A percentile compares a stretch with the other conserved stretches of the same genome.
phyloP scores from a whole-genome alignment of 2,113 vertebrate genomes.

The Platysternon megacephalum region DNA sequence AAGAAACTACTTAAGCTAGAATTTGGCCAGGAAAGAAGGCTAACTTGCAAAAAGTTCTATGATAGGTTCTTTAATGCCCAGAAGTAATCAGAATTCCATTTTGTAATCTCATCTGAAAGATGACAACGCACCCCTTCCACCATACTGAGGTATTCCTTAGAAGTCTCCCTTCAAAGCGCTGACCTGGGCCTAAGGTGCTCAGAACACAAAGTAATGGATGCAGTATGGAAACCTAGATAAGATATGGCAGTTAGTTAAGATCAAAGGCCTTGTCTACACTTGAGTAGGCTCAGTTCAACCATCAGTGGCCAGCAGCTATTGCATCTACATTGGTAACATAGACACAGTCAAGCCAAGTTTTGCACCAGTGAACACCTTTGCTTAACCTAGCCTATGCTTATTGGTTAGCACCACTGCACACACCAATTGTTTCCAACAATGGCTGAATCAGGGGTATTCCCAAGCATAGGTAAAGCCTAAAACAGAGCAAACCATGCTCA shows the following conservation, averaged over 20 bases:
- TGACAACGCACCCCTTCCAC: neutral
- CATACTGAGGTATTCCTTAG: neutral
- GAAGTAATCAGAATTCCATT: neutral
- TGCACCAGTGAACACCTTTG: neutral
- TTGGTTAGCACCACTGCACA: neutral
- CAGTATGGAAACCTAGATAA: neutral
- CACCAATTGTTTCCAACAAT: accelerated
- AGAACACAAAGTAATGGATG: neutral
- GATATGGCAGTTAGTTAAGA: neutral
- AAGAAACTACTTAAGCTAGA: neutral
- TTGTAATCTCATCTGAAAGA: neutral
- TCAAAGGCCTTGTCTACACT: neutral
- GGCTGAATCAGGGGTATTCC: neutral
- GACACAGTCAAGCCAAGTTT: neutral
- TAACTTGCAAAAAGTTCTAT: neutral
- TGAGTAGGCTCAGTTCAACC: neutral
- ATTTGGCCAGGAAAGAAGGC: neutral
- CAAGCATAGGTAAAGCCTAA: neutral
- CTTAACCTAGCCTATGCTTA: neutral
- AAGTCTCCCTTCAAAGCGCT: neutral
- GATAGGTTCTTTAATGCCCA: neutral
- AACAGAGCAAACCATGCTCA: accelerated
- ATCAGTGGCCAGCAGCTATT: too few relatives aligned
- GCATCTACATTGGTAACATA: neutral
- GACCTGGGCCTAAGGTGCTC: neutral